Evolutionary conservation across 2,888 invertebrate species (phyloP), one percentile per base, ranked within the genome.

Genomic region (Doris montereyensis): DNA sequence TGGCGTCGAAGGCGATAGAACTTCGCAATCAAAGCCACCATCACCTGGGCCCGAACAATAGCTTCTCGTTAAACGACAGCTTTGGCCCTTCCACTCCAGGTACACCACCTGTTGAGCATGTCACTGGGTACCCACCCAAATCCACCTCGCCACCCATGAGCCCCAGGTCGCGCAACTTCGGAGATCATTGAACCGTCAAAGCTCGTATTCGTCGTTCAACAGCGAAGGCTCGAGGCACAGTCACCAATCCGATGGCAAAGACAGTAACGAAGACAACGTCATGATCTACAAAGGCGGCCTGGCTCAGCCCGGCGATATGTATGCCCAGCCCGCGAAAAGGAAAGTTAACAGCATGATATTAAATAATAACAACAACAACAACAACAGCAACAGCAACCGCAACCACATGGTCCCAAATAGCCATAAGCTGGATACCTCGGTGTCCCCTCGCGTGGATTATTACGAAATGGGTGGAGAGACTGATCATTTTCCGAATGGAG

Each of bases 401-500:
- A 35, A n/a, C 74, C n/a, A n/a, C n/a, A n/a, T n/a, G n/a, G n/a
- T n/a, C n/a, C n/a, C n/a, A n/a, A 57, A 77, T 79, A 83, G 71
- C 41, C 81, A 78, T 4, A 75, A 70, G n/a, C 24, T 73, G n/a
- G 35, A 21, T 2, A 30, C 83, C 17, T 41, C 52, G 5, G 52
- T 41, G 52, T 41, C 52, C 52, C 52, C 52, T 5, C 5, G 52
- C 5, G 17, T 67, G 81, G 34, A 85, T 17, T 71, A 86, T 26
- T 86, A 86, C 0, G 86, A 86, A 0, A 83, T 83, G 2, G 86
- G 87, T 72, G 86, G 86, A 35, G 81, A 83, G 26, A 71, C 81
- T n/a, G 83, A 83, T 2, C 83, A 78, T 2, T 83, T 85, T 1
- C 81, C 83, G 32, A 41, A 5, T 17, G 17, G 17, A 10, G 75